Evolutionary conservation across 2,888 invertebrate genomes (phyloP).

Genomic region (Plagodis pulveraria): DNA sequence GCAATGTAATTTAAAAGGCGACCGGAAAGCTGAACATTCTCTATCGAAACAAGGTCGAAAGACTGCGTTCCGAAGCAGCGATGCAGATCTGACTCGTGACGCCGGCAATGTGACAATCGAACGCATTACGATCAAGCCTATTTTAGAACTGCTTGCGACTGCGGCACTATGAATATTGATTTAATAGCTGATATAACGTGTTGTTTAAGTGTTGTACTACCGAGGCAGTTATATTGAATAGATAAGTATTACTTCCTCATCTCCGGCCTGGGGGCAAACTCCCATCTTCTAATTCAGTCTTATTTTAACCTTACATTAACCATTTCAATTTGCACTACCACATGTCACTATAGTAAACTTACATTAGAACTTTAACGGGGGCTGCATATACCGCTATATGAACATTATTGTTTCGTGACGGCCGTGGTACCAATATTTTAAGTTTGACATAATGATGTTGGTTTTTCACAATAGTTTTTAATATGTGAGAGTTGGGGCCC

Average conservation of each 20-base stretch:
- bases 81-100: conserved; percentile 38
- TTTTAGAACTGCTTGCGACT: conserved; percentile 13
- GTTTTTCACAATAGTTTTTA: too few species aligned
- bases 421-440: too few species aligned
- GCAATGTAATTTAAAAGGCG: conserved; percentile 17
- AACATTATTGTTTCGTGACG: too few species aligned
- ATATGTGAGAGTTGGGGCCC: too few species aligned
- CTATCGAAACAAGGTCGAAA: conserved; percentile 46
- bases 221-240: background rate
- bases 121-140: conserved; percentile 10
- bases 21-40: conserved; percentile 32
- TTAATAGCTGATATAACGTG: background rate
- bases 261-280: too few species aligned
- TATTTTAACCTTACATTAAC: too few species aligned
- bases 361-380: too few species aligned
- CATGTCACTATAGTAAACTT: too few species aligned
- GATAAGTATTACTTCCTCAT: background rate
- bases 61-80: conserved; percentile 45
- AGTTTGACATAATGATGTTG: too few species aligned
- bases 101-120: conserved; percentile 40
- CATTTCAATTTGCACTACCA: too few species aligned
- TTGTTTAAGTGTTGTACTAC: background rate
- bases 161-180: background rate
- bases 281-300: too few species aligned
- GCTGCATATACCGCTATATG: too few species aligned